Evolutionary conservation across 53 echinoderm and acorn worm species (phyloP).

Genomic region (Holothuria scabra): DNA sequence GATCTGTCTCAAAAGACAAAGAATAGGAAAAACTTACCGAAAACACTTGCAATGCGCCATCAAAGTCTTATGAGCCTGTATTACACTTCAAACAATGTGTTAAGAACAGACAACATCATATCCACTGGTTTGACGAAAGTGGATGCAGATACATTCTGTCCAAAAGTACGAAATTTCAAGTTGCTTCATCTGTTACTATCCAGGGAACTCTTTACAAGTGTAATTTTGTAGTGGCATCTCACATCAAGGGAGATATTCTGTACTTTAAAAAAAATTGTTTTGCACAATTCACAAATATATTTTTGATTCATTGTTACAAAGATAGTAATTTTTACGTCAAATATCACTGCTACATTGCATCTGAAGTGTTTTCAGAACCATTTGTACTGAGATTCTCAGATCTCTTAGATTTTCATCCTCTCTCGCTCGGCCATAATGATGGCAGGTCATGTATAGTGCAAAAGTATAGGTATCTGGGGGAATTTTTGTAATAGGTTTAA

Average conservation of each 20-base stretch:
- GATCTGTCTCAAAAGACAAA: conserved; percentile 8
- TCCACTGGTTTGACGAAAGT: conserved; percentile 15
- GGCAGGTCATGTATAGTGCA: not conserved
- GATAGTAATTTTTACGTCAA: conserved; percentile 20
- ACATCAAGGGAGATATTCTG: conserved; percentile 3
- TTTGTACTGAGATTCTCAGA: not conserved
- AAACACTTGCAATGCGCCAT: conserved; percentile 27
- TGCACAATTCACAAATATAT: conserved; percentile 35
- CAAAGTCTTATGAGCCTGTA: conserved; percentile 18
- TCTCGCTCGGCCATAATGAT: conserved; percentile 15
- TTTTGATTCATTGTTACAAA: conserved; percentile 9
- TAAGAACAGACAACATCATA: conserved; percentile 19
- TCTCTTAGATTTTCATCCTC: conserved; percentile 10
- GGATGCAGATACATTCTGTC: not conserved
- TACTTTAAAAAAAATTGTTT: not conserved
- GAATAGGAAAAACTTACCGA: conserved; percentile 18
- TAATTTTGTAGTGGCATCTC: conserved; percentile 28
- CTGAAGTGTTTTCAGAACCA: conserved; percentile 28
- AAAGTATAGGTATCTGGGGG: conserved; percentile 24
- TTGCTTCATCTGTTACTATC: conserved; percentile 45
- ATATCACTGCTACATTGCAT: conserved; percentile 19
- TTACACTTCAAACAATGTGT: not conserved
- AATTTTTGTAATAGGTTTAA: conserved; percentile 3
- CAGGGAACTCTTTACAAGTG: conserved; percentile 12
- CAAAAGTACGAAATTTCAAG: conserved; percentile 8